Evolutionary conservation across 2,888 invertebrate species (phyloP), one percentile per base, ranked within the genome.

Genomic region (Calliphora vomitoria): DNA sequence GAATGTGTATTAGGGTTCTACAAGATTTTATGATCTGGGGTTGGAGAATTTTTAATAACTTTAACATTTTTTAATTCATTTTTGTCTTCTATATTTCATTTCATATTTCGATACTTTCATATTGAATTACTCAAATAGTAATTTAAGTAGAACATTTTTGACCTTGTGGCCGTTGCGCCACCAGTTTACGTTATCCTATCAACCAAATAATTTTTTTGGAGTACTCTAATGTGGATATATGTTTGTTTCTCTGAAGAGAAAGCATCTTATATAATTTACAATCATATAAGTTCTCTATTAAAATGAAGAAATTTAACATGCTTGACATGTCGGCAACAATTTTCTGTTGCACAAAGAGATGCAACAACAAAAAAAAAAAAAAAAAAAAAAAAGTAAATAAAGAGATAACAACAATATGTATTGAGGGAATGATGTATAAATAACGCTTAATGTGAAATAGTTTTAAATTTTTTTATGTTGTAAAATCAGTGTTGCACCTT

Each of bases 251-350:
- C 35, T 31, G 8, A 11, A 44, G 2, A 31, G 10, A 20, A 8
- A 13, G 13, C 35, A 71, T 58, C 62, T 69, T 76, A 47, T 53
- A 47, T 41, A 81, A 83, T 80, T 64, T 80, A 50, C 53, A 80
- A 84, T 83, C 64, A 44, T 44, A 87, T 76, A 81, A 75, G 71
- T 81, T 82, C 62, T 74, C 53, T 13, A 76, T 35, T 78, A 60
- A 66, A 78, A 68, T 74, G 41, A 68, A 74, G 66, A 50, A 72
- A 78, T 60, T 62, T 68, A 84, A 78, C 62, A 78, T 74, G 69
- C 81, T 84, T 81, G 80, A 31, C 69, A 69, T 80, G 79, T 62
- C 20, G 35, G 31, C 58, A 60, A 66, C 62, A 62, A 64, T 79
- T 72, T 66, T 41, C 38, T 38, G 31, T 44, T 71, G 35, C 11